Evolutionary conservation across 2,888 invertebrate genomes (phyloP).

Genomic region (Apodemia hepburni): DNA sequence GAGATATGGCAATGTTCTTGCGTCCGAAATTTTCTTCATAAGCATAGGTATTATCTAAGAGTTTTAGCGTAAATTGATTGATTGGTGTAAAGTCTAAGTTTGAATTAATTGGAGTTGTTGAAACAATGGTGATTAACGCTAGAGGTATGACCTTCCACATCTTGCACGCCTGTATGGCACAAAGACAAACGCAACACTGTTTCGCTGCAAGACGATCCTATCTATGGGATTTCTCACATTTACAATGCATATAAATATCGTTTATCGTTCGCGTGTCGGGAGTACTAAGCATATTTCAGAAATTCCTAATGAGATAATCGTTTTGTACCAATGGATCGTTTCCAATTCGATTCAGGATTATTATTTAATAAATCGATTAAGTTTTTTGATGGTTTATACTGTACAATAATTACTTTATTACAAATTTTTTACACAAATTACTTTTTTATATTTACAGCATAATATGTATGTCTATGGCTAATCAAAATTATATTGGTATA

Average conservation of each 20-base stretch:
- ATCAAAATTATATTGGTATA: no score
- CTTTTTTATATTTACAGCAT: no score
- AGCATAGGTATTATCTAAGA: conserved; percentile 59
- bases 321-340: conserved; percentile 22
- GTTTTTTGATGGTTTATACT: not conserved
- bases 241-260: conserved; percentile 56
- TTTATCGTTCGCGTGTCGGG: conserved; percentile 34
- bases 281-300: conserved; percentile 25
- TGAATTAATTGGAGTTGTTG: conserved; percentile 45
- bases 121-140: conserved; percentile 43
- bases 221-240: conserved; percentile 55
- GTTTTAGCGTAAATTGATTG: conserved; percentile 57
- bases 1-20: conserved; percentile 60
- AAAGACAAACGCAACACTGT: conserved; percentile 45
- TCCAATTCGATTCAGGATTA: conserved; percentile 31
- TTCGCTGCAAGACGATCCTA: conserved; percentile 42
- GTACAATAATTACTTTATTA: no score
- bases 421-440: no score
- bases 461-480: no score
- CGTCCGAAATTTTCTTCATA: conserved; percentile 59
- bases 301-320: conserved; percentile 18
- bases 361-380: conserved; percentile 24
- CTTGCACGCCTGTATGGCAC: conserved; percentile 40
- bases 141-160: conserved; percentile 49
- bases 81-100: conserved; percentile 46